Percentiles rank a stretch among this genome's conserved stretches.
These are phyloP conservation scores for Papilio gigon DNA, from an alignment of 2,888 invertebrate genomes.

Conservation along the genomic window DNA sequence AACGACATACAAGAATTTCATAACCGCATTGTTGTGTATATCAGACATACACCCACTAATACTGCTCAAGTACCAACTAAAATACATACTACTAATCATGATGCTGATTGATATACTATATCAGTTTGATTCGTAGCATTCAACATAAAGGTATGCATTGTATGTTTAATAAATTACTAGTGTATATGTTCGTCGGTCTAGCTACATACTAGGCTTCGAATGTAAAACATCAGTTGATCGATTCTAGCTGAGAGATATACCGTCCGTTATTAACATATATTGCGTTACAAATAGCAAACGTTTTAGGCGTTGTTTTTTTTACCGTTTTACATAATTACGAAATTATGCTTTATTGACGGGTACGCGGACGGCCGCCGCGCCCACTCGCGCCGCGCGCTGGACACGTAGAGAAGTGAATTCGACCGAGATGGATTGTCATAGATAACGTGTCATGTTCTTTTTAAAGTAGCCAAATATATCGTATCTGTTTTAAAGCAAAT, in stretches of 20 bases:
- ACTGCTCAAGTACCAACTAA: neutral
- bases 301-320: slow-evolving; percentile 73
- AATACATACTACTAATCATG: neutral
- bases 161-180: neutral
- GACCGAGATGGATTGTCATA: slow-evolving; percentile 69
- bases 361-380: slow-evolving; percentile 61
- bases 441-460: slow-evolving; percentile 74
- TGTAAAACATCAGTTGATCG: slow-evolving; percentile 68
- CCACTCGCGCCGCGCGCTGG: slow-evolving; percentile 66
- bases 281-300: slow-evolving; percentile 77
- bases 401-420: slow-evolving; percentile 68
- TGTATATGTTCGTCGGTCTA: slow-evolving; percentile 20
- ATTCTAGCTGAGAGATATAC: slow-evolving; percentile 66
- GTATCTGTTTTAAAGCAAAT: slow-evolving; percentile 61
- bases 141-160: neutral
- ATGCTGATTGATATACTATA: too few species aligned
- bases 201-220: slow-evolving; percentile 47
- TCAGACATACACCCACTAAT: neutral
- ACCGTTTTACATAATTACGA: slow-evolving; percentile 80
- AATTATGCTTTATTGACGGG: slow-evolving; percentile 76
- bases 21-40: slow-evolving; percentile 6
- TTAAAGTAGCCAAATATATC: slow-evolving; percentile 66
- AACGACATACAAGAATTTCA: neutral
- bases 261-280: slow-evolving; percentile 76
- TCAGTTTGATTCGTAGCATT: too few species aligned